phyloP scores from a whole-genome alignment of 2,888 invertebrate species.

The Aphodius sticticus region DNA sequence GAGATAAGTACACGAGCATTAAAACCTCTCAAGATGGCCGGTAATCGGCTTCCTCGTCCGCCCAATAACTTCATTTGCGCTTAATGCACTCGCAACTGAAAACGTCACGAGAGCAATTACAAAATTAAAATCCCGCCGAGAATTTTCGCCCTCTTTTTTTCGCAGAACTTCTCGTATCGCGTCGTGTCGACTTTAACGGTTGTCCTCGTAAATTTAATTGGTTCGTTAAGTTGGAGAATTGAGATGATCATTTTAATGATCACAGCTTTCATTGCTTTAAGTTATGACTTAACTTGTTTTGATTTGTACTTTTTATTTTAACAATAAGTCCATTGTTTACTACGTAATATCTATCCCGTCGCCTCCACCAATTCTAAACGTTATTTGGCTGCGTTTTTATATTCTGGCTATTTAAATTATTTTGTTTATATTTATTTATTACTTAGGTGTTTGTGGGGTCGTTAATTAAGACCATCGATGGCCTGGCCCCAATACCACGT shows the following conservation, averaged over 20 bases:
- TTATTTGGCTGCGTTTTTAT: too few species aligned
- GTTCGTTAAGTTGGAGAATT: not conserved
- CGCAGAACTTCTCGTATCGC: not conserved
- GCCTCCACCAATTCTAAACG: too few species aligned
- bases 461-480: too few species aligned
- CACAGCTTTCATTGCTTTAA: not conserved
- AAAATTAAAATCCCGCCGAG: not conserved
- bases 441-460: too few species aligned
- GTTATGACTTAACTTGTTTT: too few species aligned
- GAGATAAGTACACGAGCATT: not conserved
- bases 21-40: not conserved
- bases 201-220: not conserved
- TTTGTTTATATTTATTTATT: too few species aligned
- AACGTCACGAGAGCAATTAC: not conserved
- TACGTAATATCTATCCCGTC: too few species aligned
- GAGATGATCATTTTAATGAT: not conserved
- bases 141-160: not conserved
- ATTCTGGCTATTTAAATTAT: too few species aligned
- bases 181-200: not conserved
- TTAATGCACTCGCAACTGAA: not conserved
- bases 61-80: not conserved
- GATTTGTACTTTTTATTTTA: too few species aligned
- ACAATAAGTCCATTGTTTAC: too few species aligned
- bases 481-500: too few species aligned
- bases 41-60: not conserved